Base-by-base conservation (phyloP, 1,140 invertebrate genomes). In the Phymorhynchus buccinoides region DNA sequence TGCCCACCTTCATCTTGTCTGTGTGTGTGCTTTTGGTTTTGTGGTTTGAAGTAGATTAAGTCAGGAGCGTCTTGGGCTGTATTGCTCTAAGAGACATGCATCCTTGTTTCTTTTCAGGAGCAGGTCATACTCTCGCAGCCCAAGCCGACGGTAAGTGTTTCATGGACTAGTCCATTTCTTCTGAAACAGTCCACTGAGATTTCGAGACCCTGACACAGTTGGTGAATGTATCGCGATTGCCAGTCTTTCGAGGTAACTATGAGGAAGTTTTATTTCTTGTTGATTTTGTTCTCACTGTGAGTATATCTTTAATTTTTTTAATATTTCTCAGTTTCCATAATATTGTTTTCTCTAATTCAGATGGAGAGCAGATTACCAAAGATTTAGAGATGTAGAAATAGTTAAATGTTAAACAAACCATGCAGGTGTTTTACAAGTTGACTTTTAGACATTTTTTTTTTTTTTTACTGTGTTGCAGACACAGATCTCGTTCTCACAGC, bases 91-190 rank as follows among this genome's bases (percentile, higher is more conserved):
- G 32, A 75, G 6, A 6, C 7, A 30, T 16, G 71, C 48, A 80
- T 52, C 32, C 35, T n/a, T 35, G 6, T 80, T n/a, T 52, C 9
- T 52, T 80, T 80, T 48, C 78, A 80, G 77, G 77, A 37, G 44
- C 77, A 79, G 78, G 48, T 80, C 78, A 6, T 52, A 52, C 27
- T 80, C 78, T 32, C 42, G 42, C 78, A 80, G 78, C 52, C 44
- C 78, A 37, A 7, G 32, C 42, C 14, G 32, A 56, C 42, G 78
- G 78, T 80, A 32, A 32, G 78, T 80, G 18, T 30, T n/a, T 80
- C 7, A 39, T 9, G 4, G 32, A n/a, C 22, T 62, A 27, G 22
- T 62, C 56, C 2, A 62, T 22, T n/a, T n/a, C 56, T 18, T 48
- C 44, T 9, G 7, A 48, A 48, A 48, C 18, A 27, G 4, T 62